Base-by-base conservation (phyloP, 2,888 invertebrate species). In the Apocheima hispidaria region DNA sequence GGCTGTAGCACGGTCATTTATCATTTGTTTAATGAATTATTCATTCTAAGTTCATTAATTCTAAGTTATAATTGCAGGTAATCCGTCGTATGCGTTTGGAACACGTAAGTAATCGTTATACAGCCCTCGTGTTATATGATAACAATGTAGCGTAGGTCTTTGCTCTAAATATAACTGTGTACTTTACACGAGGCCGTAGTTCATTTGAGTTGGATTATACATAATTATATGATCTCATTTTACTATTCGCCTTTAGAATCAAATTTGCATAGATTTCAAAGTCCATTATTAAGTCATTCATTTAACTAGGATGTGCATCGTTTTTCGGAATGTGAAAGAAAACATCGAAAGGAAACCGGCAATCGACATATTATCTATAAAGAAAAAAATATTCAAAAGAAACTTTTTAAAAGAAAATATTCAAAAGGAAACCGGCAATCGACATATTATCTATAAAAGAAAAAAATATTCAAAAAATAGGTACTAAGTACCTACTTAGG, bases 61-160 rank as follows among this genome's bases (percentile, higher is more conserved):
- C 3, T 7, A 16, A 26, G 9, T 44, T 44, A n/a, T 26, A 12
- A 18, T 51, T 51, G 18, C 51, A 51, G 51, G 16, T 30, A 30
- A 9, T 20, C 28, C 51, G n/a, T 6, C 40, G 7, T 30, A 14
- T 26, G 51, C 40, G 14, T 51, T 26, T 51, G 51, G 51, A 40
- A 20, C 51, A 51, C 51, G 51, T 51, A 51, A 51, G 51, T 51
- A 49, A 12, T 4, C 4, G 1, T 20, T 20, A 38, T 20, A 4
- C 35, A 4, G 14, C 14, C 9, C 20, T 38, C 16, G 3, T 36
- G 6, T 12, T n/a, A 38, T 38, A 18, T 4, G 2, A 18, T 33
- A 33, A 33, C 10, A 12, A 33, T n/a, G n/a, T n/a, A n/a, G n/a
- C n/a, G n/a, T n/a, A n/a, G n/a, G n/a, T n/a, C n/a, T n/a, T 36